Conservation (phyloP, 1,140 invertebrate species). For the Holotrichia oblita region DNA sequence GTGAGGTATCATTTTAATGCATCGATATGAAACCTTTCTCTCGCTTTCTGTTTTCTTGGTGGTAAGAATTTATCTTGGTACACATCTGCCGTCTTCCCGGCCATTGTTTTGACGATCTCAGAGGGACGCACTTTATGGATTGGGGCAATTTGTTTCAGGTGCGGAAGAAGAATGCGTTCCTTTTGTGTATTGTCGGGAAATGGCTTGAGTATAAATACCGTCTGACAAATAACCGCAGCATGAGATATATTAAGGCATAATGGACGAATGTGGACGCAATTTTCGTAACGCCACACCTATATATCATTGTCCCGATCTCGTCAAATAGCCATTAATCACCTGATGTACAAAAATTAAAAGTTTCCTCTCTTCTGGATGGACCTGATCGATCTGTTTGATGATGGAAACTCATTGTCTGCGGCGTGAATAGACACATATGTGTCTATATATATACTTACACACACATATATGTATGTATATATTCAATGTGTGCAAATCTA, state of each 20-base stretch:
- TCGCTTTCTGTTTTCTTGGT: not conserved
- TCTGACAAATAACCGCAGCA: conserved; percentile 27
- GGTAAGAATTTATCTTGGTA: conserved; percentile 20
- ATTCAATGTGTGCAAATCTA: not conserved
- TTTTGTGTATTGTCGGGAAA: conserved; percentile 36
- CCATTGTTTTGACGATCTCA: conserved; percentile 31
- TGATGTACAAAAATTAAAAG: conserved; percentile 37
- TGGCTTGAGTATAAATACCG: conserved; percentile 33
- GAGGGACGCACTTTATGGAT: conserved; percentile 33
- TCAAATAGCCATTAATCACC: conserved; percentile 40
- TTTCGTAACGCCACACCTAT: conserved; percentile 19
- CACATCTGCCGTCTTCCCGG: conserved; percentile 32
- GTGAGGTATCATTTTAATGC: not conserved
- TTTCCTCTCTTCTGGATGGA: not conserved
- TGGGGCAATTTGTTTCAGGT: conserved; percentile 34
- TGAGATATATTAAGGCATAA: conserved; percentile 34
- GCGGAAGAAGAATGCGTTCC: conserved; percentile 29
- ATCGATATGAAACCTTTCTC: not conserved
- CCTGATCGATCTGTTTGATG: conserved; percentile 32
- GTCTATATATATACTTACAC: not conserved
- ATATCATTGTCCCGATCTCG: conserved; percentile 35
- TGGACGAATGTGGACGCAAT: conserved; percentile 34
- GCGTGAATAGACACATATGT: not conserved
- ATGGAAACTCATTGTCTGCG: conserved; percentile 17
- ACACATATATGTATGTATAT: no score